A percentile compares a stretch with the other conserved stretches of the same genome.
Evolutionary conservation across 2,797 vertebrate genomes (phyloP).

Genomic region (Parambassis ranga): DNA sequence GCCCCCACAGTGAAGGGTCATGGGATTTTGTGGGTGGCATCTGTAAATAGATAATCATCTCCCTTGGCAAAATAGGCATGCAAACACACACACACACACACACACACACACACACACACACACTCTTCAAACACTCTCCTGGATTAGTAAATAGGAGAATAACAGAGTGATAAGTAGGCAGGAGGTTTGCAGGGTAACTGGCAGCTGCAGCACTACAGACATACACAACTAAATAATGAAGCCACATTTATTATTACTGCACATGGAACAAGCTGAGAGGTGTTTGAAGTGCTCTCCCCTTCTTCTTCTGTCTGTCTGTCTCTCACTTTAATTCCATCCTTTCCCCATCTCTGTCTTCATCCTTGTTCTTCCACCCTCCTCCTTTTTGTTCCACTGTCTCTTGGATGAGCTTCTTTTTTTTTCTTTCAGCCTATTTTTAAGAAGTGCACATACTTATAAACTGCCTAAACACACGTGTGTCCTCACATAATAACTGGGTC

Average conservation of each 20-base stretch:
- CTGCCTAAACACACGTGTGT: background rate
- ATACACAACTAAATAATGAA: conserved; percentile 67
- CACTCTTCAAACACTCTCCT: conserved; percentile 58
- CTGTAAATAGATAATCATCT: conserved; percentile 81
- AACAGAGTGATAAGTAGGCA: conserved; percentile 49
- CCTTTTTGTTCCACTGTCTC: conserved; percentile 1
- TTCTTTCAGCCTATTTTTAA: background rate
- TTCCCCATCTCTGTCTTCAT: conserved; percentile 4
- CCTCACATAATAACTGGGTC: conserved; percentile 16
- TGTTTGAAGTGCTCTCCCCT: conserved; percentile 60
- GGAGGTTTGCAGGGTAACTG: conserved; percentile 49
- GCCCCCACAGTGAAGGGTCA: conserved; percentile 74
- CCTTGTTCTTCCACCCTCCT: background rate
- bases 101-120: conserved; percentile 21
- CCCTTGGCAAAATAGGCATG: conserved; percentile 57
- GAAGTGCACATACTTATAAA: background rate
- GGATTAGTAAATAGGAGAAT: conserved; percentile 73
- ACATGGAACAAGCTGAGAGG: conserved; percentile 54
- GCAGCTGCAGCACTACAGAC: conserved; percentile 46
- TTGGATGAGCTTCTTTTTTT: conserved; percentile 1
- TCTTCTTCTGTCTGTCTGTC: conserved; percentile 34
- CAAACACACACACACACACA: conserved; percentile 1
- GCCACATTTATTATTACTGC: conserved; percentile 67
- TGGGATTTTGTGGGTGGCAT: conserved; percentile 80
- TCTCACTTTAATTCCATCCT: conserved; percentile 14